Conservation (phyloP, 2,113 vertebrate species). For the Dasyurus viverrinus region DNA sequence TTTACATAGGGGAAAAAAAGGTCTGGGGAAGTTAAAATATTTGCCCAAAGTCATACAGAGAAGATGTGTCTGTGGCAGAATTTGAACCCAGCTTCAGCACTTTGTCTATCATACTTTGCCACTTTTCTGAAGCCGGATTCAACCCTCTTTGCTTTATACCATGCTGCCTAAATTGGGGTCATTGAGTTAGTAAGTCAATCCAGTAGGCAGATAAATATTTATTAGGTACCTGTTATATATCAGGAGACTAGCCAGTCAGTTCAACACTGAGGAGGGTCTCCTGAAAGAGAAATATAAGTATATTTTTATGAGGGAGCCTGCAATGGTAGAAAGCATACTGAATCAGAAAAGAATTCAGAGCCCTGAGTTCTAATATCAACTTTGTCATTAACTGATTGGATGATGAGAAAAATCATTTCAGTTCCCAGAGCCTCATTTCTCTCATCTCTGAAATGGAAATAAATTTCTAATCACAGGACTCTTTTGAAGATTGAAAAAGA, state of each 20-base stretch:
- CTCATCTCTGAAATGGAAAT: background rate
- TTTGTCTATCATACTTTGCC: background rate
- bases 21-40: background rate
- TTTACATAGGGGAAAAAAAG: background rate
- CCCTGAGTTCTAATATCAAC: background rate
- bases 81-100: background rate
- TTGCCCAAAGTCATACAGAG: background rate
- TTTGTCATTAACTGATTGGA: background rate
- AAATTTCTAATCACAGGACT: background rate
- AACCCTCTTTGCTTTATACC: background rate
- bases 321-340: background rate
- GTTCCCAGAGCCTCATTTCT: background rate
- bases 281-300: background rate
- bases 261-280: fast-evolving
- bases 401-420: background rate
- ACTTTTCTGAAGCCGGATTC: background rate
- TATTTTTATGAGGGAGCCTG: background rate
- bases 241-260: fast-evolving
- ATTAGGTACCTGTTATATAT: fast-evolving
- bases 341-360: background rate
- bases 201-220: background rate
- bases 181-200: background rate
- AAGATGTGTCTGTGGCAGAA: background rate
- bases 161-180: background rate
- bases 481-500: background rate